These are phyloP conservation scores for Dicyrtoma fusca DNA, from an alignment of 2,888 invertebrate genomes.

Conservation along the genomic window DNA sequence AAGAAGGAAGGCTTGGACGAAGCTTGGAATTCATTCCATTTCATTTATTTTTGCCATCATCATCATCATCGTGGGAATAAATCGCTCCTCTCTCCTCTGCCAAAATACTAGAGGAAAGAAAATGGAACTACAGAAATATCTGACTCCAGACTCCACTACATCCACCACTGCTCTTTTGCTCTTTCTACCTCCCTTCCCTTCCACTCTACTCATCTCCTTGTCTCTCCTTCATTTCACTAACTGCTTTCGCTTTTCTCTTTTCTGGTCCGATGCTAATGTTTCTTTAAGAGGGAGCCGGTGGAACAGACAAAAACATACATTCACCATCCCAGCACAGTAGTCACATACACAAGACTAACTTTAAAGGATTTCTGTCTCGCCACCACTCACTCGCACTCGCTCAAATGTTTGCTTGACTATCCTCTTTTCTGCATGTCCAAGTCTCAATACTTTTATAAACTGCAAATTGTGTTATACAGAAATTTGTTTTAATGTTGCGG, in stretches of 20 bases:
- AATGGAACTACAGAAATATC: neutral
- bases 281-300: slow-evolving; percentile 33
- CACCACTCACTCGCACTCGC: too few relatives aligned
- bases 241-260: slow-evolving; percentile 13
- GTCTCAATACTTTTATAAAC: too few relatives aligned
- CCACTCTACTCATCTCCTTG: neutral
- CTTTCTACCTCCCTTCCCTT: neutral
- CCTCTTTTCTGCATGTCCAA: too few relatives aligned
- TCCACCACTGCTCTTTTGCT: neutral
- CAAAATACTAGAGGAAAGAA: slow-evolving; percentile 4
- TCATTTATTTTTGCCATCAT: slow-evolving; percentile 34
- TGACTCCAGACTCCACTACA: neutral
- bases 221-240: slow-evolving; percentile 30
- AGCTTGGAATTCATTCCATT: slow-evolving; percentile 30
- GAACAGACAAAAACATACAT: neutral
- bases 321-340: too few relatives aligned
- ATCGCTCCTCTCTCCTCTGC: slow-evolving; percentile 19
- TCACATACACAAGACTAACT: too few relatives aligned
- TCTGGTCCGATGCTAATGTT: slow-evolving; percentile 27
- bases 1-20: slow-evolving; percentile 16
- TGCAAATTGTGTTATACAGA: too few relatives aligned
- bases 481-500: too few relatives aligned
- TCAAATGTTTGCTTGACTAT: too few relatives aligned
- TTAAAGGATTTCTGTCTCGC: too few relatives aligned
- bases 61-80: slow-evolving; percentile 21